A percentile compares a stretch with the other conserved stretches of the same genome.
Conservation (phyloP, 2,113 vertebrate genomes). For the Oxyruncus cristatus region DNA sequence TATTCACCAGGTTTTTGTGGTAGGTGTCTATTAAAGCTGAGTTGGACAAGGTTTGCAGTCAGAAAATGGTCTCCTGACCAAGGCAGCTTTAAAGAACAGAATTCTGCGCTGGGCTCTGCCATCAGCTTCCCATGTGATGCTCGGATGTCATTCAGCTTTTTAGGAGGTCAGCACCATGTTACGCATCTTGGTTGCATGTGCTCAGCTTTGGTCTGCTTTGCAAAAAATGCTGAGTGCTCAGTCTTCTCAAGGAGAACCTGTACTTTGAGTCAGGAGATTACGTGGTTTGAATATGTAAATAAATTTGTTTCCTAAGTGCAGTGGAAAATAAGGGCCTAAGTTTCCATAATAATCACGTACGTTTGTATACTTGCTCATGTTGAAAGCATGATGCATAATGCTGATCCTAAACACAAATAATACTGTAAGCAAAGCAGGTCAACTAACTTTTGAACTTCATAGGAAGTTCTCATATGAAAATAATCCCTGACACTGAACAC, state of each 20-base stretch:
- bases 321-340: neutral
- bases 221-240: slow-evolving; percentile 17
- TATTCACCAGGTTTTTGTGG: neutral
- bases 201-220: neutral
- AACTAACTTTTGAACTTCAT: neutral
- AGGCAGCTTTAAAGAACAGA: neutral
- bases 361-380: neutral
- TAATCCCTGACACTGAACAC: neutral
- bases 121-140: neutral
- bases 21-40: neutral
- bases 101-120: neutral
- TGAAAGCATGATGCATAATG: neutral
- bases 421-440: neutral
- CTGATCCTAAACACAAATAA: neutral
- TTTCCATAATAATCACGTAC: slow-evolving; percentile 21
- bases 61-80: neutral
- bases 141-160: neutral
- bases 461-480: neutral
- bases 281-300: slow-evolving; percentile 44
- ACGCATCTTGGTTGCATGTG: neutral
- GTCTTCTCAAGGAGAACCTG: slow-evolving; percentile 42
- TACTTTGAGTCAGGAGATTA: slow-evolving; percentile 20
- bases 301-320: neutral
- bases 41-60: neutral
- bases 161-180: neutral